Percentiles rank a stretch among this genome's conserved stretches.
phyloP scores from a whole-genome alignment of 2,888 invertebrate species.

The Meiosimyza platycephala region DNA sequence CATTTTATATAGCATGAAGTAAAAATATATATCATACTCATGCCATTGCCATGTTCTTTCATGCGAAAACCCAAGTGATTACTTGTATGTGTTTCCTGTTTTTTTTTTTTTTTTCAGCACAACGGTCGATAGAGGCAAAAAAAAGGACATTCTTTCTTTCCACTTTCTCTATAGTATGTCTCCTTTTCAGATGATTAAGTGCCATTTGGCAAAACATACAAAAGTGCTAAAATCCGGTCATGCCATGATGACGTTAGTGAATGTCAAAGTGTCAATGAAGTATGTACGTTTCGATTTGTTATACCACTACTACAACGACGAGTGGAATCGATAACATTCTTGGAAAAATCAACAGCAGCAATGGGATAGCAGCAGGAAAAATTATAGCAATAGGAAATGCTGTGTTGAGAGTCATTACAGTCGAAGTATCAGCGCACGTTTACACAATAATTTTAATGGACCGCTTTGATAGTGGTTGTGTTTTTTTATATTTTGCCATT shows the following conservation, averaged over 20 bases:
- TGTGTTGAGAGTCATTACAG: conserved; percentile 8
- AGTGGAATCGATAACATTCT: conserved; percentile 13
- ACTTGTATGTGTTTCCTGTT: conserved; percentile 63
- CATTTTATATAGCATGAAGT: conserved; percentile 40
- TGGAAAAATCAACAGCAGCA: neutral
- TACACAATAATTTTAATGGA: conserved; percentile 24
- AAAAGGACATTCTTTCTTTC: neutral
- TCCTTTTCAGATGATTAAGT: conserved; percentile 63
- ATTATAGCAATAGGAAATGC: conserved; percentile 4
- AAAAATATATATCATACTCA: neutral
- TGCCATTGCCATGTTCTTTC: conserved; percentile 58
- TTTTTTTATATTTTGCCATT: too few relatives aligned
- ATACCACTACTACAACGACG: neutral
- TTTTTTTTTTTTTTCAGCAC: conserved; percentile 51
- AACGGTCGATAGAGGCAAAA: neutral
- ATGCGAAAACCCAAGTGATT: conserved; percentile 66
- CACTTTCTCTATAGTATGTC: conserved; percentile 51
- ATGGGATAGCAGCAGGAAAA: neutral
- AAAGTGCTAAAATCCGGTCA: conserved; percentile 65
- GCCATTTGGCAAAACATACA: conserved; percentile 60
- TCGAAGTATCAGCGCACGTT: conserved; percentile 26
- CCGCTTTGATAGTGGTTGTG: neutral
- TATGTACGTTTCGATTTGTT: conserved; percentile 41
- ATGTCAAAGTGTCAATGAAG: conserved; percentile 65
- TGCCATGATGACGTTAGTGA: conserved; percentile 49